phyloP scores from a whole-genome alignment of 2,113 vertebrate genomes.

The Pterocles burchelli region DNA sequence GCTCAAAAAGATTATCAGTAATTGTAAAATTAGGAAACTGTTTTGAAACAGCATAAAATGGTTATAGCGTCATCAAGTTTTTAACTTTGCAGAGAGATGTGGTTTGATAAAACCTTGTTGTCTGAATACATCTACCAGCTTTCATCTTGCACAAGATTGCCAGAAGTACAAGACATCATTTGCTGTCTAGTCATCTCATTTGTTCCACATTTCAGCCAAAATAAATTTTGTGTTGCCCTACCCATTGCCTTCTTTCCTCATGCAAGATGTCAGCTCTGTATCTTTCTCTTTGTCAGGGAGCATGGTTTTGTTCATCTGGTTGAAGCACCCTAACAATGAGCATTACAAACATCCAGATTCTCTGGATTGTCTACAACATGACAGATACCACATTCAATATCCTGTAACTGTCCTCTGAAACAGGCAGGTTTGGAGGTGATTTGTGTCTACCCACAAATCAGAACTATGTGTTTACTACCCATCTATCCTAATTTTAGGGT shows the following conservation, averaged over 20 bases:
- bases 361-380: background rate
- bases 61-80: background rate
- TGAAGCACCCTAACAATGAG: background rate
- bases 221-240: constrained; percentile 8
- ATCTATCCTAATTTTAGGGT: background rate
- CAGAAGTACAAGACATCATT: background rate
- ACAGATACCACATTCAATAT: fast-evolving
- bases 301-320: background rate
- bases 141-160: constrained; percentile 2
- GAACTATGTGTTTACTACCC: background rate
- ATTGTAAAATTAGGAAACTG: background rate
- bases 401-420: background rate
- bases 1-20: background rate
- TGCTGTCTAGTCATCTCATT: constrained; percentile 17
- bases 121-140: background rate
- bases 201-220: constrained; percentile 8
- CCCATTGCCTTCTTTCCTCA: constrained; percentile 2
- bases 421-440: background rate
- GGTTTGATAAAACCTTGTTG: background rate
- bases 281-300: background rate
- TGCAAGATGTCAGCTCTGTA: background rate
- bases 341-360: background rate
- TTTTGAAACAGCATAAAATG: constrained; percentile 7
- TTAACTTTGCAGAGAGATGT: constrained; percentile 17
- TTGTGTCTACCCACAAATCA: background rate